Conservation (phyloP, 2,888 invertebrate genomes). For the Dromius quadrimaculatus region DNA sequence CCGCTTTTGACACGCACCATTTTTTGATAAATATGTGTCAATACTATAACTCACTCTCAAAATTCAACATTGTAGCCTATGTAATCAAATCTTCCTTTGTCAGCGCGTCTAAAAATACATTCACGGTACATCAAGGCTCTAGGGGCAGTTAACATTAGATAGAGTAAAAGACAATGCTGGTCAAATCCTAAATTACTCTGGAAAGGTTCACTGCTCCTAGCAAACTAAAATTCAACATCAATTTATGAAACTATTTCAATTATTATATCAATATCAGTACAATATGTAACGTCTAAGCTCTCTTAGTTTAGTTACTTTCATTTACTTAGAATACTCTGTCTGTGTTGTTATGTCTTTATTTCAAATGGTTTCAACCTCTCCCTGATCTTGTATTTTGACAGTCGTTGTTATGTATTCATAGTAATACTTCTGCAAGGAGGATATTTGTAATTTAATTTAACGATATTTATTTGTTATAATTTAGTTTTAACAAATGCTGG, state of each 20-base stretch:
- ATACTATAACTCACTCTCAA: background rate
- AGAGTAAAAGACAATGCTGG: constrained; percentile 1
- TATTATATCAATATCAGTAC: constrained; percentile 3
- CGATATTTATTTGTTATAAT: constrained; percentile 41
- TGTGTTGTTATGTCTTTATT: constrained; percentile 15
- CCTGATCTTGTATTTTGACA: constrained; percentile 14
- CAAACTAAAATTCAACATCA: constrained; percentile 1
- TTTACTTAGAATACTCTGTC: constrained; percentile 6
- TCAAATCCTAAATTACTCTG: constrained; percentile 1
- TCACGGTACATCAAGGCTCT: background rate
- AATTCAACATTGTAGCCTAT: constrained; percentile 4
- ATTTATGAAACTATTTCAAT: background rate
- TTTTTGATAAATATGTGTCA: constrained; percentile 6
- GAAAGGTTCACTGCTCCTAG: background rate
- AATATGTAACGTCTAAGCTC: constrained; percentile 29
- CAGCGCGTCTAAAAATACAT: constrained; percentile 18
- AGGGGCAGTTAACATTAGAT: background rate
- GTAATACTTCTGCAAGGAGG: background rate
- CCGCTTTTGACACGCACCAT: constrained; percentile 25
- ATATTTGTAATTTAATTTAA: constrained; percentile 35
- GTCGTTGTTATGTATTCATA: constrained; percentile 24
- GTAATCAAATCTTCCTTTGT: constrained; percentile 37
- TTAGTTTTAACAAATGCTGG: constrained; percentile 34
- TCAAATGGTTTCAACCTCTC: background rate
- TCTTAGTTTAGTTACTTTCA: constrained; percentile 32